These are phyloP conservation scores for Probosciger aterrimus DNA, from an alignment of 2,113 vertebrate species.

Conservation along the genomic window DNA sequence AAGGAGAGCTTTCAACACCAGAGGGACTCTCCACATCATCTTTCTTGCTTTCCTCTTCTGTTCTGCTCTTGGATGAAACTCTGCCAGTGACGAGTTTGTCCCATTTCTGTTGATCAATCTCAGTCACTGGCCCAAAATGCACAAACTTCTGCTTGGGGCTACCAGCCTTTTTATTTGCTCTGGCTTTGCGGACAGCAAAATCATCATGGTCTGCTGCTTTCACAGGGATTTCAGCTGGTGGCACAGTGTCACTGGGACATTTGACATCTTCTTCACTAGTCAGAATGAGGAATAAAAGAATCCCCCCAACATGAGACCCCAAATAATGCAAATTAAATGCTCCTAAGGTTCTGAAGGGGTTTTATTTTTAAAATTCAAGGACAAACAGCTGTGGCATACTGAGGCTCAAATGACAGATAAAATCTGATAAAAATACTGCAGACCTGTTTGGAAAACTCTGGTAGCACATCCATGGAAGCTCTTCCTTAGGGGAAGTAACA, in stretches of 20 bases:
- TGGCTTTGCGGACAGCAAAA: conserved; percentile 76
- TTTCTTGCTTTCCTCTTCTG: conserved; percentile 56
- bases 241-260: conserved; percentile 22
- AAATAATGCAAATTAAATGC: background rate
- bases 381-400: background rate
- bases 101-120: conserved; percentile 85
- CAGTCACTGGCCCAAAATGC: conserved; percentile 93
- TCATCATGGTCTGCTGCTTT: conserved; percentile 73
- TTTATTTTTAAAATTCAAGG: background rate
- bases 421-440: background rate
- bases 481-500: background rate
- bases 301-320: background rate
- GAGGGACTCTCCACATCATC: background rate
- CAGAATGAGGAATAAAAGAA: conserved; percentile 58
- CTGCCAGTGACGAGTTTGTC: conserved; percentile 79
- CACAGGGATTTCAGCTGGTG: conserved; percentile 66
- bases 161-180: conserved; percentile 73
- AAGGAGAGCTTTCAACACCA: background rate
- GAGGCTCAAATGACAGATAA: background rate
- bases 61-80: conserved; percentile 35
- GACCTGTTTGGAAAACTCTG: background rate
- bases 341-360: background rate
- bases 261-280: conserved; percentile 64
- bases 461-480: background rate
- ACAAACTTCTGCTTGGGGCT: conserved; percentile 82